A percentile compares a stretch with the other conserved stretches of the same genome.
phyloP scores from a whole-genome alignment of 1,140 invertebrate species.

The Drosophila parvula region DNA sequence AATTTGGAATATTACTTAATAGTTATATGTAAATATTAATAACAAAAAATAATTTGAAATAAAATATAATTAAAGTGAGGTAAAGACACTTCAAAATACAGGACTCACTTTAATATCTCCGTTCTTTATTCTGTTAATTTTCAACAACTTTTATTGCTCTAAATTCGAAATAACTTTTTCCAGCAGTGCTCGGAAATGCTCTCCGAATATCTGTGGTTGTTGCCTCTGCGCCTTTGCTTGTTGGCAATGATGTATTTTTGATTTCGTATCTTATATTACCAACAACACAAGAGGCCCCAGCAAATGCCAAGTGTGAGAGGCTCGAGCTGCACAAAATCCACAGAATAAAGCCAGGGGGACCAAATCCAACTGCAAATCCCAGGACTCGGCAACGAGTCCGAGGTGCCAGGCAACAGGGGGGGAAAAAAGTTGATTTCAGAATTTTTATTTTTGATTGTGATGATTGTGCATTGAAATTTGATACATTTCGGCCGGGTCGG shows the following conservation, averaged over 20 bases:
- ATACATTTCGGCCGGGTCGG: constrained; percentile 68
- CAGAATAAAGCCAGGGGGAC: constrained; percentile 21
- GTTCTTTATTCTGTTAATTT: no score
- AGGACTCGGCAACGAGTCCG: constrained; percentile 1
- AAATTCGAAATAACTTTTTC: not conserved
- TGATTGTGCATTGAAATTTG: constrained; percentile 83
- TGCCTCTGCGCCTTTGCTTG: constrained; percentile 61
- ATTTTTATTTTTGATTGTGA: constrained; percentile 83
- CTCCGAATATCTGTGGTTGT: constrained; percentile 40
- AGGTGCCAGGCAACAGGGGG: not conserved
- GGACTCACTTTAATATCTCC: fast-evolving
- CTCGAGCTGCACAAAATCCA: constrained; percentile 44
- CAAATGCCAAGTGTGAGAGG: constrained; percentile 70
- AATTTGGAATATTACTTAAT: not conserved
- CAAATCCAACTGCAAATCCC: constrained; percentile 13
- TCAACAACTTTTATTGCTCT: not conserved
- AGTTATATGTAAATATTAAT: not conserved
- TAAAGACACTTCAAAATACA: not conserved
- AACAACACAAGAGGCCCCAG: constrained; percentile 63
- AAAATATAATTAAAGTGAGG: not conserved
- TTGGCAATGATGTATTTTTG: constrained; percentile 83
- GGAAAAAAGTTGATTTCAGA: constrained; percentile 75
- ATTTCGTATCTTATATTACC: constrained; percentile 83
- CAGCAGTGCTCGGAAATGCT: constrained; percentile 4
- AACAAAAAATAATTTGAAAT: not conserved